Evolutionary conservation across 2,797 vertebrate species (phyloP).

Genomic region (Myotis pilosus): DNA sequence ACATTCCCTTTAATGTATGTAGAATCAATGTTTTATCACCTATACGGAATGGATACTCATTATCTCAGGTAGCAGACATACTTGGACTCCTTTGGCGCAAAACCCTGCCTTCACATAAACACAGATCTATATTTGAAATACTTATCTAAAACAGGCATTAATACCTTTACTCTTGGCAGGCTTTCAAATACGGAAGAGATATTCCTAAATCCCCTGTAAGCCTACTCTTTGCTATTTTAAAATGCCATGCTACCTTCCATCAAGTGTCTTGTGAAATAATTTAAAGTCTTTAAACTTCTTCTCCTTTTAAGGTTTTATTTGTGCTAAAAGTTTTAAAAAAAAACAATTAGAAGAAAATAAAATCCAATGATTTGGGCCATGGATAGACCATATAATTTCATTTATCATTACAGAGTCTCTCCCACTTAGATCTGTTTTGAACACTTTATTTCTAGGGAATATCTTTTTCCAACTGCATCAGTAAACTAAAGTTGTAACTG

Average conservation of each 20-base stretch:
- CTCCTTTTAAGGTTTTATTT: slow-evolving; percentile 57
- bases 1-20: background rate
- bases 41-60: background rate
- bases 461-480: slow-evolving; percentile 25
- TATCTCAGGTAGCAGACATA: slow-evolving; percentile 9
- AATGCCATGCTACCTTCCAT: background rate
- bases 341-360: slow-evolving; percentile 68
- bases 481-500: slow-evolving; percentile 50
- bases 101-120: background rate
- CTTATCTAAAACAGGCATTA: slow-evolving; percentile 54
- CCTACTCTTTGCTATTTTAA: background rate
- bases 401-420: slow-evolving; percentile 52
- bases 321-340: slow-evolving; percentile 65
- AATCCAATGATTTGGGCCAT: slow-evolving; percentile 62
- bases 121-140: slow-evolving; percentile 51
- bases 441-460: slow-evolving; percentile 36
- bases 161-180: slow-evolving; percentile 26
- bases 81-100: background rate
- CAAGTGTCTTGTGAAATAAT: slow-evolving; percentile 40
- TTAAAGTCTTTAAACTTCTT: slow-evolving; percentile 40
- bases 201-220: background rate
- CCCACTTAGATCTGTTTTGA: slow-evolving; percentile 32
- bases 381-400: slow-evolving; percentile 50
- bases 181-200: slow-evolving; percentile 42
- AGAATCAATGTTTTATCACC: background rate